Evolutionary conservation across 2,888 invertebrate species (phyloP).

Genomic region (Lasius fuliginosus): DNA sequence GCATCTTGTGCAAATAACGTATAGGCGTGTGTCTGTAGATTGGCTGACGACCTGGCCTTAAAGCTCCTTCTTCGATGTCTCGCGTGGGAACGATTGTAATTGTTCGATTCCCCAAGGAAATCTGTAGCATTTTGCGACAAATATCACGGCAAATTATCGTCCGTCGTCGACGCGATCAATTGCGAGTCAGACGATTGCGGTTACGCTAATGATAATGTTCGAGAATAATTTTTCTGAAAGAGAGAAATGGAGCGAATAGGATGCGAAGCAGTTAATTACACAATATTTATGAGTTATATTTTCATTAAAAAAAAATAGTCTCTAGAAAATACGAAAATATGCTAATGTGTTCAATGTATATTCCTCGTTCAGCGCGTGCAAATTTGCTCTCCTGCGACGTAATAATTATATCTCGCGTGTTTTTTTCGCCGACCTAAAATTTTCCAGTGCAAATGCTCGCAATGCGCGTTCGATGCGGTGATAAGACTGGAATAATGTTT

Average conservation of each 20-base stretch:
- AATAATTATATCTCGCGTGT: neutral
- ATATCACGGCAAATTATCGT: constrained; percentile 38
- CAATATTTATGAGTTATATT: neutral
- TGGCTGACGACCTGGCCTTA: constrained; percentile 28
- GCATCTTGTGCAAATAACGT: neutral
- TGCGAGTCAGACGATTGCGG: constrained; percentile 3
- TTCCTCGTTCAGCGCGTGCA: neutral
- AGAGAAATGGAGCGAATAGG: neutral
- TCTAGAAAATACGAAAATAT: neutral
- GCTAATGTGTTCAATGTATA: neutral
- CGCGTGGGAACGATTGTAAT: neutral
- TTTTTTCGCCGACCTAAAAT: neutral
- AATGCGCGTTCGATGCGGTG: neutral
- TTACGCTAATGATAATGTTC: neutral
- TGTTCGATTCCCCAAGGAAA: constrained; percentile 41
- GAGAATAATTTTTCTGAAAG: neutral
- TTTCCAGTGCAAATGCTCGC: neutral
- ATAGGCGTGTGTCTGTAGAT: constrained; percentile 20
- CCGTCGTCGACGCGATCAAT: constrained; percentile 1
- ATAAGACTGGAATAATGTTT: constrained; percentile 34
- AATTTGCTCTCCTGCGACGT: too few relatives aligned
- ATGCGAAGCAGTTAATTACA: neutral
- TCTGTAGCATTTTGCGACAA: constrained; percentile 23
- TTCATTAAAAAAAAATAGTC: neutral
- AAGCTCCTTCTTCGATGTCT: neutral